phyloP scores from a whole-genome alignment of 2,113 vertebrate genomes.

The Oryzias curvinotus region DNA sequence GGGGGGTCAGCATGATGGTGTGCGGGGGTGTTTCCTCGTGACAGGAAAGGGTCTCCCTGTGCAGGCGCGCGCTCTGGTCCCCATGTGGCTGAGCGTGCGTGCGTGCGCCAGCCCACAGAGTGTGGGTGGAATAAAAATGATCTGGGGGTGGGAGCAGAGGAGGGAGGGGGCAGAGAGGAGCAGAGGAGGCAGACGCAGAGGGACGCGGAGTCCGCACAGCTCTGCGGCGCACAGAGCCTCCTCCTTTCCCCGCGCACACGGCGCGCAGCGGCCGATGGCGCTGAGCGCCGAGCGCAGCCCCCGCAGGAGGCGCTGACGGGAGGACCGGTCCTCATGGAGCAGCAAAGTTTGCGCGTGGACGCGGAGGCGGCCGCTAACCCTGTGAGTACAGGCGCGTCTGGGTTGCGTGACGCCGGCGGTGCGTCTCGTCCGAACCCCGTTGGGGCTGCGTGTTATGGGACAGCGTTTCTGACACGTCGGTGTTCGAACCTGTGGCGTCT shows the following conservation, averaged over 20 bases:
- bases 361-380: conserved; percentile 65
- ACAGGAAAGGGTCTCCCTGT: conserved; percentile 54
- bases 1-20: conserved; percentile 14
- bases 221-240: too few relatives aligned
- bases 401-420: conserved; percentile 9
- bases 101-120: conserved; percentile 60
- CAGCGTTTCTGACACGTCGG: too few relatives aligned
- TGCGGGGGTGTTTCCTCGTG: conserved; percentile 51
- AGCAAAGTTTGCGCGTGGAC: conserved; percentile 82
- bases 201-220: conserved; percentile 40
- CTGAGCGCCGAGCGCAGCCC: conserved; percentile 50
- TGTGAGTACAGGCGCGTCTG: conserved; percentile 49
- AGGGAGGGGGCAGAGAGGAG: conserved; percentile 44
- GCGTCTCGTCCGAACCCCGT: background rate
- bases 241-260: background rate
- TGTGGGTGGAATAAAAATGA: conserved; percentile 80
- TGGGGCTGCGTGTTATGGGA: background rate
- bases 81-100: conserved; percentile 17
- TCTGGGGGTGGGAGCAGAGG: conserved; percentile 48
- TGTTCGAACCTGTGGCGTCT: too few relatives aligned
- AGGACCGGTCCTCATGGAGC: conserved; percentile 84
- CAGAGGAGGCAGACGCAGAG: conserved; percentile 30
- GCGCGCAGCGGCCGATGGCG: conserved; percentile 57
- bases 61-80: conserved; percentile 44
- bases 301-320: conserved; percentile 58